Evolutionary conservation across 2,113 vertebrate species (phyloP), one percentile per base, ranked within the genome.

Genomic region (Dendropsophus ebraccatus): DNA sequence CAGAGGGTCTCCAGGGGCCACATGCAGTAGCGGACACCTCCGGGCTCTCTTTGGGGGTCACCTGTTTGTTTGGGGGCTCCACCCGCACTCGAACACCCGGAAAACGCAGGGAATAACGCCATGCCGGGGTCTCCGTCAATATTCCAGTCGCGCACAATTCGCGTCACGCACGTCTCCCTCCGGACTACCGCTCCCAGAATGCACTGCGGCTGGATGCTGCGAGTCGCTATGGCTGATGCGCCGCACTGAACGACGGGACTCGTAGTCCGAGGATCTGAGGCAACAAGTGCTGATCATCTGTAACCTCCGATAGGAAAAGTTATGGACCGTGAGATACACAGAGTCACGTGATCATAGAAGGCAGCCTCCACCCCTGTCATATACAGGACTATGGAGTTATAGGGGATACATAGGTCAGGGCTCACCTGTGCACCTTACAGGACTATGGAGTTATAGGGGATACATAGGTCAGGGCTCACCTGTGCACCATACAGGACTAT

Each of bases 71-170:
- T 28, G 62, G 72, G 52, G 37, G 35, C 79, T 82, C 5, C 79
- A 1, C 17, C 23, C 0, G 82, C 75, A 9, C 35, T 14, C 19
- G 87, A 82, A 3, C 23, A 60, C 23, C 32, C 81, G 1, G 89
- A 90, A 37, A 93, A 93, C 1, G 93, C 93, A 32, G 93, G 93
- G 83, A 93, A 93, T 4, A 93, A 80, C 0, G 93, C 92, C 93
- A 92, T 91, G 5, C 0, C 58, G 2, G 1, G 17, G 81, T 16
- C 10, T 8, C 60, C 41, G 8, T 80, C 74, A 84, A 75, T 52
- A 62, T 19, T 28, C 82, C 70, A 37, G 82, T 75, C 82, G 82
- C 82, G 23, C 13, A 12, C 72, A 47, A 84, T 21, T 19, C 19
- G 47, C 82, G 82, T 84, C 82, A 76, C 32, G 21, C 13, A 58